Base-by-base conservation (phyloP, 2,888 invertebrate genomes). In the Campaea margaritaria region DNA sequence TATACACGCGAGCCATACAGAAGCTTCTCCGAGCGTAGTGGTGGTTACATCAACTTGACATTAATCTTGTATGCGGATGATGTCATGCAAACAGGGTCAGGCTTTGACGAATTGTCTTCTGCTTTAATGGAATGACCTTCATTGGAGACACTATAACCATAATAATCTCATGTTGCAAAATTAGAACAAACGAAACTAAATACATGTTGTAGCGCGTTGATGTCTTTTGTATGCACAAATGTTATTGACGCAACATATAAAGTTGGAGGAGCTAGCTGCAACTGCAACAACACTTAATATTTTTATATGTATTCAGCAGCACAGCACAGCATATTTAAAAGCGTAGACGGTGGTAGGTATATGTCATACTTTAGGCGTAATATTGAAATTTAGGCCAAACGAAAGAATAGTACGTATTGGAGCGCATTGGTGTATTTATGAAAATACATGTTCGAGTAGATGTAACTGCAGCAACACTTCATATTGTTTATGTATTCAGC, bases 191-290 rank as follows among this genome's bases (percentile, higher is more conserved):
- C 36, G 42, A 63, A 68, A 73, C 58, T 38, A 58, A 51, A 44
- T 34, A 42, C 48, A 45, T 48, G 31, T 54, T 62, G 43, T 16
- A 60, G 59, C 83, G 83, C 89, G 89, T 89, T 89, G 84, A 88
- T 75, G 75, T 89, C 88, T 86, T 87, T 87, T 82, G 59, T 70
- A 74, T 54, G 55, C 7, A 51, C 41, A 47, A 50, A 50, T 38
- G 14, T 39, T 27, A 44, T n/a, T n/a, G 41, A 39, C 36, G 10
- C 0, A 31, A 31, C 7, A 27, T 31, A 9, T 31, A 21, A 5
- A 3, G 21, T 31, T 9, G 9, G 1, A 31, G 31, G 31, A 3
- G 27, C 27, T 5, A 27, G 7, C 27, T 7, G 9, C 21, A 21
- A 21, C 21, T 21, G 21, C 21, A 3, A 5, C 21, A n/a, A 21